Base-by-base conservation (phyloP, 2,888 invertebrate genomes). In the Catocala sponsa region DNA sequence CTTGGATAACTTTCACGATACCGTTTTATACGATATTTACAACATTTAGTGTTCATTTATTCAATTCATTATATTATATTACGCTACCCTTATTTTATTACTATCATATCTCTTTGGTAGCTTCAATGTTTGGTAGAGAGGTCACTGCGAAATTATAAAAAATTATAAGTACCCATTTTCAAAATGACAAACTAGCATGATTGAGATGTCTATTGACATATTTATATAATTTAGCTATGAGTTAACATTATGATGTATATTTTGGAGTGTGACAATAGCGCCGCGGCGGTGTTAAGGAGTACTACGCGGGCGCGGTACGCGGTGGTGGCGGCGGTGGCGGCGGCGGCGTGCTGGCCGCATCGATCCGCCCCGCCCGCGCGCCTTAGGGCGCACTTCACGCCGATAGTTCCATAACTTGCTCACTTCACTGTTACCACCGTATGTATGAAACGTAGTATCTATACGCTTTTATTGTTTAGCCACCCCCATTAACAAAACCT, bases 401-500 rank as follows among this genome's bases (percentile, higher is more conserved):
- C 74, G 63, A 70, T 84, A 69, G 75, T 76, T 79, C 68, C 80
- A 80, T 78, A 67, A 76, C 71, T 85, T 80, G 87, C 92, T 91
- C 86, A 92, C 91, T 92, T 93, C 91, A 91, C 85, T 76, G 77
- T 79, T 81, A 72, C 82, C 79, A 73, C 68, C 63, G 68, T 86
- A 91, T 91, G 88, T 91, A 92, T 92, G 91, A 90, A 90, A 85
- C 89, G 85, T 91, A 91, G 87, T 92, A 91, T 88, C 85, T 91
- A 91, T 90, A 91, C 87, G 84, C 82, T 78, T 81, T 80, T 88
- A 87, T 89, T 91, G 89, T 92, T 90, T 90, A 87, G 88, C 84
- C 86, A 85, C 80, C 84, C 82, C 83, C 88, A 91, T 89, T 90
- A 90, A 88, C 85, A 85, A 89, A 89, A 85, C 83, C 85, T 86